phyloP scores from a whole-genome alignment of 2,888 invertebrate species.

The Emmelina monodactyla region DNA sequence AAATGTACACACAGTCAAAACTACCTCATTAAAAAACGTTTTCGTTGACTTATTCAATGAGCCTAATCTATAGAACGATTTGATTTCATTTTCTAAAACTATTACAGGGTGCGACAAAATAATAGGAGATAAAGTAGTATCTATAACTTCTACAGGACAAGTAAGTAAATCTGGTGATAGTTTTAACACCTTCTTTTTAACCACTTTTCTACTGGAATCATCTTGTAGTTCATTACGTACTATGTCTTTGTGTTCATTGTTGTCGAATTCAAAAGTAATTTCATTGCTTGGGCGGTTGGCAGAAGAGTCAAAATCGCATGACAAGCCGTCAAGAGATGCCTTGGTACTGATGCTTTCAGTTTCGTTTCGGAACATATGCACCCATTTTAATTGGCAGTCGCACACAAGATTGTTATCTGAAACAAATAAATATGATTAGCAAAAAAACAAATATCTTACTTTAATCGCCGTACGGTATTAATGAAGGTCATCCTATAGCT shows the following conservation, averaged over 20 bases:
- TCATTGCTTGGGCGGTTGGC: conserved; percentile 51
- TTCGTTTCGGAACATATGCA: conserved; percentile 76
- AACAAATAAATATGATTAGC: no score
- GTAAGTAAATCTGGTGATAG: conserved; percentile 47
- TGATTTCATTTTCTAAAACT: conserved; percentile 58
- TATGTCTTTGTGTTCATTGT: conserved; percentile 38
- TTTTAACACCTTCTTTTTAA: conserved; percentile 42
- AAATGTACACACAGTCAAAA: no score
- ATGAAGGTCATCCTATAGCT: no score
- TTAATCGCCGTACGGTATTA: neutral
- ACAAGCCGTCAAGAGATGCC: conserved; percentile 73
- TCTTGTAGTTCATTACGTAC: conserved; percentile 42
- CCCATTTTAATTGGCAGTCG: conserved; percentile 84
- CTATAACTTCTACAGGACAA: conserved; percentile 45
- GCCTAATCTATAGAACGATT: conserved; percentile 36
- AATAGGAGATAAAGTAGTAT: conserved; percentile 34
- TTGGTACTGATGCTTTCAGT: conserved; percentile 75
- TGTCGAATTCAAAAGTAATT: conserved; percentile 25
- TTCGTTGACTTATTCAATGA: no score
- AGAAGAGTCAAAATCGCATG: conserved; percentile 71
- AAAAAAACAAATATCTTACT: conserved; percentile 13
- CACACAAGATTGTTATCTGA: conserved; percentile 85
- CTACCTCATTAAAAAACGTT: no score
- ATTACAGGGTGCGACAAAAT: conserved; percentile 38
- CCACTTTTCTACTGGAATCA: conserved; percentile 29